Base-by-base conservation (phyloP, 35 echinoderm and acorn worm species). In the Apostichopus californicus region DNA sequence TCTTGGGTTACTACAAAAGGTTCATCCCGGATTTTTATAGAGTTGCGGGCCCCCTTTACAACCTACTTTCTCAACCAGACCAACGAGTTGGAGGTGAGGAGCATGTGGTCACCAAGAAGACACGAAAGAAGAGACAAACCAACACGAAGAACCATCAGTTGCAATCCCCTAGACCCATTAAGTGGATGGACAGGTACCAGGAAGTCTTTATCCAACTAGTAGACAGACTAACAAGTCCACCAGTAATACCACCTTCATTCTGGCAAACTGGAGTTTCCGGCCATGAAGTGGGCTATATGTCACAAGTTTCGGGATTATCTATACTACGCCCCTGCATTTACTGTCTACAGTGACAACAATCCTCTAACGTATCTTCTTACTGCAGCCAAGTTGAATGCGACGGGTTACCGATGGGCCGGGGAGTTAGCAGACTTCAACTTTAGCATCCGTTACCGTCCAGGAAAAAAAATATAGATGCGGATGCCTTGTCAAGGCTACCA, bases 201-300 rank as follows among this genome's bases (percentile, higher is more conserved):
- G 25, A 10, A 65, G 8, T 15, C 61, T 65, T 65, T 65, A 65
- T 65, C 61, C 61, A 10, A 8, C 61, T 10, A 8, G 14, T 15
- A 65, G 61, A 65, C 61, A 28, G 61, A 8, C 61, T 65, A 8
- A 8, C 61, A 65, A 65, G 61, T 10, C 61, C 8, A 15, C 14
- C 61, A 10, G 14, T 8, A 15, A 65, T 81, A 91, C 73, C 73
- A 91, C 53, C 53, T 91, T 28, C 91, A 92, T 92, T 83, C 79
- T 0, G 91, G 91, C 6, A 92, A 92, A 61, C 79, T 86, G 64
- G 91, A 92, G 65, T 92, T 92, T 56, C 81, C 86, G 13, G 80
- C 79, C 18, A 57, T 92, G 9, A 92, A 92, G 53, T 92, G 91
- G 79, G 91, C 91, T 7, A 80, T 92, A 8, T 46, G 17, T 66